phyloP scores from a whole-genome alignment of 2,797 vertebrate genomes.

The Danio albolineatus region DNA sequence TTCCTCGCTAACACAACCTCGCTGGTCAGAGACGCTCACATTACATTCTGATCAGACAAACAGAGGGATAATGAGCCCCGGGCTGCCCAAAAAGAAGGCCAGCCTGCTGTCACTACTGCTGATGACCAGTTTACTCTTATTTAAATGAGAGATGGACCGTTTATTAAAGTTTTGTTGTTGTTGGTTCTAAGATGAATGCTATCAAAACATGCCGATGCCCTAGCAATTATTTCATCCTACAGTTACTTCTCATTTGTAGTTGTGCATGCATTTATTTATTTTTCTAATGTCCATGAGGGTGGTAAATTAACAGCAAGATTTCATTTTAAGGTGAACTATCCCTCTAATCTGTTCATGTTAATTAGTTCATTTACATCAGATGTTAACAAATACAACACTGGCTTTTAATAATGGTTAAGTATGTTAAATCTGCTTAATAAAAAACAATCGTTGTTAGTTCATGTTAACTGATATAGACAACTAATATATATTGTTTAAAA shows the following conservation, averaged over 20 bases:
- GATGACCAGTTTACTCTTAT: slow-evolving; percentile 5
- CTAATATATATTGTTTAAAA: too few relatives aligned
- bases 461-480: too few relatives aligned
- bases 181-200: background rate
- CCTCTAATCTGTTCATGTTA: too few relatives aligned
- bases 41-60: slow-evolving; percentile 40
- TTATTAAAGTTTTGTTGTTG: background rate
- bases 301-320: too few relatives aligned
- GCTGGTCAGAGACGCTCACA: slow-evolving; percentile 24
- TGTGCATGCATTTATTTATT: too few relatives aligned
- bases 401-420: too few relatives aligned
- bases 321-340: too few relatives aligned
- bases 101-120: slow-evolving; percentile 14
- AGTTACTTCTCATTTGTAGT: background rate
- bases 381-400: too few relatives aligned
- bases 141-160: background rate
- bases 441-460: too few relatives aligned
- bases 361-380: too few relatives aligned
- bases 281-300: too few relatives aligned
- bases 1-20: slow-evolving; percentile 28
- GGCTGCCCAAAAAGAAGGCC: slow-evolving; percentile 16
- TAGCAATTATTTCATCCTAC: background rate
- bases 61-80: slow-evolving; percentile 29
- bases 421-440: too few relatives aligned
- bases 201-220: background rate